Base-by-base conservation (phyloP, 2,888 invertebrate genomes). In the Nomada ruficornis region DNA sequence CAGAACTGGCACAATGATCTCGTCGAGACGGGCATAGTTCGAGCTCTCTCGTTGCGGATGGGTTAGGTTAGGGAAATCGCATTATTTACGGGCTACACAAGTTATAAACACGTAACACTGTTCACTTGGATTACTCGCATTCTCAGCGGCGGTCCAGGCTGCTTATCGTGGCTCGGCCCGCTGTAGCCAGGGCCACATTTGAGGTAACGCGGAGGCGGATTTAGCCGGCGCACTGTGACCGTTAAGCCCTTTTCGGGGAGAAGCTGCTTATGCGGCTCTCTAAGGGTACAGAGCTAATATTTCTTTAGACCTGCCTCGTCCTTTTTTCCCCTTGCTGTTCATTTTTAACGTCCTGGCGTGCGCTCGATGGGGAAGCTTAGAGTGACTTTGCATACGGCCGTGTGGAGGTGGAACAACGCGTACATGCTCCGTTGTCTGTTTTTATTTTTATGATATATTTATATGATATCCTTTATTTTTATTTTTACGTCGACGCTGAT, bases 161-260 rank as follows among this genome's bases (percentile, higher is more conserved):
- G 86, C 85, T 89, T 88, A 90, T 90, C 86, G 82, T 76, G 64
- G 81, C 80, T 55, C 73, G 70, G 77, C 67, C 67, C 79, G 67
- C 57, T 63, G 57, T 83, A 80, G 74, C 74, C 60, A 60, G 55
- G 81, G 82, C 82, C 74, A 70, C 86, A 86, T 23, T 86, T 86
- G 84, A 86, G 86, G 88, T 82, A 88, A 88, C 87, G 76, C 82
- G 67, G 73, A 80, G 76, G 81, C 80, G 88, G 89, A 91, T 91
- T 91, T 89, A 77, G 81, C 85, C 88, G 82, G 87, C 86, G 86
- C 83, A 78, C 84, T 82, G 77, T 83, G 82, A 85, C 79, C 77
- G 83, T 86, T 87, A 89, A 89, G 82, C 88, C 79, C 74, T 76
- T 79, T 87, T 68, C 86, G 86, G 87, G 86, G 13, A 82, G 86